These are phyloP conservation scores for Melipona quadrifasciata DNA, from an alignment of 1,140 invertebrate species.

Conservation along the genomic window DNA sequence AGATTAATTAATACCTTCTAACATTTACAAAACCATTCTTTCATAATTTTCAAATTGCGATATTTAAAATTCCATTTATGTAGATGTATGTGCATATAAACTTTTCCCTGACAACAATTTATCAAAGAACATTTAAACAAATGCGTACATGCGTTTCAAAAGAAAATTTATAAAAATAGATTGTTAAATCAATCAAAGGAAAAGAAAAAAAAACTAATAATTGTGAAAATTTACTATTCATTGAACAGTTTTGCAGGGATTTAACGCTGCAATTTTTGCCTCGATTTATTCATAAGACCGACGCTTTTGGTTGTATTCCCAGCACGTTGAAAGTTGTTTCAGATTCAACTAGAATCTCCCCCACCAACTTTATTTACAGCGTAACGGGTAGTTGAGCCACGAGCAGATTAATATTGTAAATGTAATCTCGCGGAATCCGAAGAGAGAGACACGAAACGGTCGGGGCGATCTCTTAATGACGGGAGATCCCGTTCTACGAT, in stretches of 20 bases:
- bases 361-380: constrained; percentile 20
- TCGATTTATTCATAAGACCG: neutral
- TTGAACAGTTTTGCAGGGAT: neutral
- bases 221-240: neutral
- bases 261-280: neutral
- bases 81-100: too few species aligned
- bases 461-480: constrained; percentile 38
- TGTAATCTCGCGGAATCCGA: constrained; percentile 41
- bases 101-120: too few species aligned
- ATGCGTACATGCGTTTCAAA: too few species aligned
- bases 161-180: too few species aligned
- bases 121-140: too few species aligned
- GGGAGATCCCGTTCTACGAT: constrained; percentile 42
- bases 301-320: neutral
- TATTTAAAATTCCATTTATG: too few species aligned
- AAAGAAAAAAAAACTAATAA: too few species aligned
- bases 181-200: too few species aligned
- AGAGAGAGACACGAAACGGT: constrained; percentile 34
- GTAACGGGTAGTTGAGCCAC: neutral
- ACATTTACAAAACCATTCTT: too few species aligned
- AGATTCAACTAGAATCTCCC: neutral
- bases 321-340: constrained; percentile 31
- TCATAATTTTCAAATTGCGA: too few species aligned
- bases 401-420: constrained; percentile 49
- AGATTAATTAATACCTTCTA: too few species aligned